Evolutionary conservation across 2,797 vertebrate species (phyloP), one percentile per base, ranked within the genome.

Genomic region (Ispidina picta): DNA sequence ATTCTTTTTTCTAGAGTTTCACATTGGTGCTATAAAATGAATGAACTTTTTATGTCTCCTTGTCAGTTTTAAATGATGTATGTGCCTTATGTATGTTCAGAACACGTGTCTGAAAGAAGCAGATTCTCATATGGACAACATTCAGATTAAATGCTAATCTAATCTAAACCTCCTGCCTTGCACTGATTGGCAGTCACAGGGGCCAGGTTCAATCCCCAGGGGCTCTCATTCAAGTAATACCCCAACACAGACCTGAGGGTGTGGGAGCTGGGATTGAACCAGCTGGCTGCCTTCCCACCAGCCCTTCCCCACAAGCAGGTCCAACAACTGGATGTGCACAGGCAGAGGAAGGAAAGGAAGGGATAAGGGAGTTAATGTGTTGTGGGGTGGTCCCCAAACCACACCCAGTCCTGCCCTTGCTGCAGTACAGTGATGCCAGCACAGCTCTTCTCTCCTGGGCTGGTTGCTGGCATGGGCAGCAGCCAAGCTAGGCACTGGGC

Each of bases 291-390:
- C 39, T 52, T 13, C 60, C 8, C 74, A 41, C 16, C 60, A 70
- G 44, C 20, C 12, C 31, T 55, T 69, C 33, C n/a, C 29, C 69
- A 43, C 46, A 37, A 52, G 26, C 13, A 18, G 54, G 60, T 62
- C 17, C 89, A 68, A 12, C 52, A 75, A 35, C 26, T 37, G 56
- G 41, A 58, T 64, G 72, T 60, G 28, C 41, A 62, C 41, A 64
- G 29, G 49, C 0, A 13, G 14, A 21, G 48, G 25, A 54, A 58
- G 44, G 69, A 60, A 54, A 64, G 35, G 6, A 74, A 58, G 81
- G 77, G 43, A 11, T 23, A 23, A 62, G 0, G 3, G 68, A 59
- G 39, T 35, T 44, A 13, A 13, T 0, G 0, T 60, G 46, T 64
- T 22, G 4, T 23, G 3, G 5, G 9, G 3, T 21, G 31, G 41